phyloP scores from a whole-genome alignment of 2,888 invertebrate genomes.

The Dicyrtomina minuta region DNA sequence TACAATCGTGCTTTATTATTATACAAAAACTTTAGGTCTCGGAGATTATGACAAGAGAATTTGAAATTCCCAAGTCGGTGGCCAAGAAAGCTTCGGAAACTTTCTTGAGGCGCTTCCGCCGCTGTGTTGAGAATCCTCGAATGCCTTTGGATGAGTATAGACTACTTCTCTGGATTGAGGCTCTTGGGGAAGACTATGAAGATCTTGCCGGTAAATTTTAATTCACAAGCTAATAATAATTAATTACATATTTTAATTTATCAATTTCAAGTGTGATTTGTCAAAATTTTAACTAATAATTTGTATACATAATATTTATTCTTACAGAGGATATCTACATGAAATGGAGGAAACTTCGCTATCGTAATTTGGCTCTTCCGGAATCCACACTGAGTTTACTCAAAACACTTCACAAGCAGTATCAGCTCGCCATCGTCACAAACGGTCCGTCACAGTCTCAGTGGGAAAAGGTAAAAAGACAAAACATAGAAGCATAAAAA shows the following conservation, averaged over 20 bases:
- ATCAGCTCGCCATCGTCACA: slow-evolving; percentile 76
- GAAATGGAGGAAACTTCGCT: slow-evolving; percentile 77
- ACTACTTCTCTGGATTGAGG: slow-evolving; percentile 73
- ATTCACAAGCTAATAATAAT: not conserved
- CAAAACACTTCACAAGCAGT: slow-evolving; percentile 67
- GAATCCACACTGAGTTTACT: slow-evolving; percentile 71
- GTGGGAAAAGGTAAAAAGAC: slow-evolving; percentile 75
- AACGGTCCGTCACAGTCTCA: slow-evolving; percentile 84
- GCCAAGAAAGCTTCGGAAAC: slow-evolving; percentile 68
- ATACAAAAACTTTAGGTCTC: slow-evolving; percentile 58
- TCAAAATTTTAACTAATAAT: not conserved
- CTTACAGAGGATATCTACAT: slow-evolving; percentile 66
- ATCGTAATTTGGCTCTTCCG: slow-evolving; percentile 70
- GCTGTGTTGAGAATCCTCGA: slow-evolving; percentile 75
- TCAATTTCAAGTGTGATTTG: slow-evolving; percentile 7
- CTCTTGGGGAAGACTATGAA: slow-evolving; percentile 71
- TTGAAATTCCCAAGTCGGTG: slow-evolving; percentile 66
- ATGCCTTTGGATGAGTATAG: slow-evolving; percentile 76
- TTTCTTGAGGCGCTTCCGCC: slow-evolving; percentile 74
- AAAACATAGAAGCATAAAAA: slow-evolving; percentile 9
- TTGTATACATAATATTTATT: slow-evolving; percentile 7
- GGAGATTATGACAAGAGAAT: slow-evolving; percentile 64
- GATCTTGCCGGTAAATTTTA: slow-evolving; percentile 65
- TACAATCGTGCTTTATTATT: slow-evolving; percentile 24
- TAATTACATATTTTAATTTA: slow-evolving; percentile 15